A percentile compares a stretch with the other conserved stretches of the same genome.
These are phyloP conservation scores for Rafetus swinhoei DNA, from an alignment of 2,113 vertebrate species.

Conservation along the genomic window DNA sequence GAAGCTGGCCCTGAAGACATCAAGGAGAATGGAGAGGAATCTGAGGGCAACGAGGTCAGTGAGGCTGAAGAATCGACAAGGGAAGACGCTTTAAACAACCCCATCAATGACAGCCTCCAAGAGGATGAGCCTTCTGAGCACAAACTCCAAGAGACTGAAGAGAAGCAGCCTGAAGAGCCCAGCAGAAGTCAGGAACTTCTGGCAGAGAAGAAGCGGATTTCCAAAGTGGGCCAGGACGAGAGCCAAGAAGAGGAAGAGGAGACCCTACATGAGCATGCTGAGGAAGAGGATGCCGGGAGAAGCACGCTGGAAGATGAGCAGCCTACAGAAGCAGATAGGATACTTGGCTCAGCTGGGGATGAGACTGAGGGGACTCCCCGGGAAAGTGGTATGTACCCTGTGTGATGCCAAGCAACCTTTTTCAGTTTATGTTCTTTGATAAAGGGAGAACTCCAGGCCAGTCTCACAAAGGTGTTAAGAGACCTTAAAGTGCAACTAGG, in stretches of 20 bases:
- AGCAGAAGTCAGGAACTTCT: conserved; percentile 24
- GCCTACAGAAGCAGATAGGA: conserved; percentile 33
- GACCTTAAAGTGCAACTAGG: background rate
- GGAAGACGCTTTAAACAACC: conserved; percentile 63
- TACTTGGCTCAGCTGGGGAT: conserved; percentile 34
- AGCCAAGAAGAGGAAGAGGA: conserved; percentile 28
- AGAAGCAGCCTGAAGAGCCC: conserved; percentile 34
- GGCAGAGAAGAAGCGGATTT: conserved; percentile 29
- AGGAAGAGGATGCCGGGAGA: conserved; percentile 44
- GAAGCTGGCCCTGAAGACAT: background rate
- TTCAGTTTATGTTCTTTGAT: background rate
- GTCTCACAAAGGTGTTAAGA: background rate
- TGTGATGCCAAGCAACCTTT: background rate
- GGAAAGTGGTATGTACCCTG: conserved; percentile 57
- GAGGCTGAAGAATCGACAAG: background rate
- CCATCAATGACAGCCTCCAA: conserved; percentile 48
- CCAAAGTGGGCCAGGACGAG: conserved; percentile 34
- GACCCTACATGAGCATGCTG: conserved; percentile 17
- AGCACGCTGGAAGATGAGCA: conserved; percentile 56
- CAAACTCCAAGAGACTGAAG: conserved; percentile 12
- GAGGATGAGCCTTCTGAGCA: conserved; percentile 59
- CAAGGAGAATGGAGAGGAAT: conserved; percentile 30
- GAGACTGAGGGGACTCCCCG: conserved; percentile 58
- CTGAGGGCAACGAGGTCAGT: conserved; percentile 55
- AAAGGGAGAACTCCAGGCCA: background rate